phyloP scores from a whole-genome alignment of 2,113 vertebrate species.

The Psilopsiagon aurifrons region DNA sequence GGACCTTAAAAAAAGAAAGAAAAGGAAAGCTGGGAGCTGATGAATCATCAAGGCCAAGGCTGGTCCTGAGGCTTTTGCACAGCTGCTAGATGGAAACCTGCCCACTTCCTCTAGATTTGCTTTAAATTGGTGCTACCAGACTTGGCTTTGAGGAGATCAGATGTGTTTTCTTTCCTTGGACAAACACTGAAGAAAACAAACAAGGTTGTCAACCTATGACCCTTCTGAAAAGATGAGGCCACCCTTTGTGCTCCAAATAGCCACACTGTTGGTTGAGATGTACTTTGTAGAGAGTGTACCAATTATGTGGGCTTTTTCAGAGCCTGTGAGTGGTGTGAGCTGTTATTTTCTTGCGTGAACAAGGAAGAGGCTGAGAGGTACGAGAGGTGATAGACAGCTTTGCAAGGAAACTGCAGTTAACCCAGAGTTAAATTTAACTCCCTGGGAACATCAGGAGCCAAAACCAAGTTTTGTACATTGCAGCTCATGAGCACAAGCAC shows the following conservation, averaged over 20 bases:
- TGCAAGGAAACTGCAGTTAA: background rate
- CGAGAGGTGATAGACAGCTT: background rate
- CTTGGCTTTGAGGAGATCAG: background rate
- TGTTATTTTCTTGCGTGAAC: constrained; percentile 31
- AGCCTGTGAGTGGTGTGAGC: background rate
- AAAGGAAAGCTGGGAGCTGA: background rate
- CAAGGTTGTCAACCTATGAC: background rate
- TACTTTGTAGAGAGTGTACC: background rate
- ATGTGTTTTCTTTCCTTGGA: background rate
- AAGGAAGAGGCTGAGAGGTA: background rate
- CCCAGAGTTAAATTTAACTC: background rate
- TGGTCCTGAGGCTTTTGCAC: background rate
- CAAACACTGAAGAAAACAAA: background rate
- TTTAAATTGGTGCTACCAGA: background rate
- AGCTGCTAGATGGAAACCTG: background rate
- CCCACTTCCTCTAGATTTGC: background rate
- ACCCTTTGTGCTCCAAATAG: background rate
- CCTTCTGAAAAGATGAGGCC: background rate
- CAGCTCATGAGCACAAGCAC: background rate
- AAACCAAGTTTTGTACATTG: background rate
- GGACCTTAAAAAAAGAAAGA: background rate
- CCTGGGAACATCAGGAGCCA: background rate
- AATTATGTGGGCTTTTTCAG: constrained; percentile 7
- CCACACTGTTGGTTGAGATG: background rate
- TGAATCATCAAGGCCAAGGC: background rate